A percentile compares a stretch with the other conserved stretches of the same genome.
phyloP scores from a whole-genome alignment of 2,113 vertebrate genomes.

The human (Homo sapiens) region DNA sequence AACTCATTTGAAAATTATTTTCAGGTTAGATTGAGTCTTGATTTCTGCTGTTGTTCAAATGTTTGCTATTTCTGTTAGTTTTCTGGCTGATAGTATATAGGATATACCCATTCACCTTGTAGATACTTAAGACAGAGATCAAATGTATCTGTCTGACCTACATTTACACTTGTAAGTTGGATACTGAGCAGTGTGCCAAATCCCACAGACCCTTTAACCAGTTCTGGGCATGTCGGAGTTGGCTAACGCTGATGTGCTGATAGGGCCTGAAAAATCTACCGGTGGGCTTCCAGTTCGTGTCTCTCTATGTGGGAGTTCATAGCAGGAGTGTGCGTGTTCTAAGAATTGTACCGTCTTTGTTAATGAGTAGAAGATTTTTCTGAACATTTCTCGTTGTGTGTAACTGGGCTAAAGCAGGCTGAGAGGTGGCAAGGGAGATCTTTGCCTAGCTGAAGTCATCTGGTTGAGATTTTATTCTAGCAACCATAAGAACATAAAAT shows the following conservation, averaged over 20 bases:
- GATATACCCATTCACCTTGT: neutral
- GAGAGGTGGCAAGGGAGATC: neutral
- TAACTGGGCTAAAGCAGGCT: neutral
- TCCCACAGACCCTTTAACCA: neutral
- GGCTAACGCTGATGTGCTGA: neutral
- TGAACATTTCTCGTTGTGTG: neutral
- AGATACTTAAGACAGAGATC: neutral
- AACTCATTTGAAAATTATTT: neutral
- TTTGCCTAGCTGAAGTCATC: neutral
- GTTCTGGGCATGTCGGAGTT: neutral
- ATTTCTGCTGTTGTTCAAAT: neutral
- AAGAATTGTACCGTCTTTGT: neutral
- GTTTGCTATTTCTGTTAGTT: neutral
- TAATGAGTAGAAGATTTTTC: neutral
- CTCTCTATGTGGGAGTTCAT: neutral
- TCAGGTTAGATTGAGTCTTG: neutral
- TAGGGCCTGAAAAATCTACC: neutral
- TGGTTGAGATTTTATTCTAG: neutral
- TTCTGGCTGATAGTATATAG: neutral
- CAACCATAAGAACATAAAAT: neutral
- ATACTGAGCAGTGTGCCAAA: rapidly evolving
- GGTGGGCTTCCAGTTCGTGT: neutral
- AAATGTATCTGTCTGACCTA: neutral
- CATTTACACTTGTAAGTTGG: neutral
- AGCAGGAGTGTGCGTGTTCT: neutral